Evolutionary conservation across 2,888 invertebrate genomes (phyloP), one percentile per base, ranked within the genome.

Genomic region (Halictus ligatus): DNA sequence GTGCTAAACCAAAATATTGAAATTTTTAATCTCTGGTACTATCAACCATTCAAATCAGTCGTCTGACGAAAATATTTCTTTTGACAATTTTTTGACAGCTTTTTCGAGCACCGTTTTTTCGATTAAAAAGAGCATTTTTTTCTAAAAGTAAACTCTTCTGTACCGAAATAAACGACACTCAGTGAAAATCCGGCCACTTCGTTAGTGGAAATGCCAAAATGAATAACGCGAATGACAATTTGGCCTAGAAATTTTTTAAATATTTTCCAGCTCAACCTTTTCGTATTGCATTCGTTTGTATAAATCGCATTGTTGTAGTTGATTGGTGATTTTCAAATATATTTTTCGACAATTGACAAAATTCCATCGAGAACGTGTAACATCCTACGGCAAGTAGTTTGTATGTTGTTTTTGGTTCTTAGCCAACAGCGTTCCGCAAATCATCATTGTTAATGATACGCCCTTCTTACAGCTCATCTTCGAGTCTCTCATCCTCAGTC

Each of bases 361-460:
- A 15, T 15, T 29, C 1, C 18, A 15, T 29, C 35, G 8, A 35
- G 67, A 10, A 13, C 35, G 15, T 15, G 35, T 35, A 18, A 67
- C 18, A 67, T 18, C 18, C 6, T 21, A 18, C 6, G 8, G 25
- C 25, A 12, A 21, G 60, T n/a, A 35, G 15, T 35, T 64, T 29
- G 15, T 29, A 18, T 7, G 25, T 64, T 64, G 64, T 29, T 29
- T 29, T 64, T 64, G 64, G 29, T 64, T 29, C 64, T 29, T 29
- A 13, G 29, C 29, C 29, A 64, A 15, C 25, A 15, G 29, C 67
- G 7, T 67, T 2, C 21, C 18, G 67, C 67, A 67, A 67, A 67
- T 67, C 35, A 67, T 35, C 67, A 67, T 35, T 35, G 67, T 67
- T 67, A 67, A 67, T 21, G 67, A 67, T 67, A 67, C 67, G 60